A percentile compares a stretch with the other conserved stretches of the same genome.
These are phyloP conservation scores for Chiloscyllium punctatum DNA, from an alignment of 2,797 vertebrate genomes.

Conservation along the genomic window DNA sequence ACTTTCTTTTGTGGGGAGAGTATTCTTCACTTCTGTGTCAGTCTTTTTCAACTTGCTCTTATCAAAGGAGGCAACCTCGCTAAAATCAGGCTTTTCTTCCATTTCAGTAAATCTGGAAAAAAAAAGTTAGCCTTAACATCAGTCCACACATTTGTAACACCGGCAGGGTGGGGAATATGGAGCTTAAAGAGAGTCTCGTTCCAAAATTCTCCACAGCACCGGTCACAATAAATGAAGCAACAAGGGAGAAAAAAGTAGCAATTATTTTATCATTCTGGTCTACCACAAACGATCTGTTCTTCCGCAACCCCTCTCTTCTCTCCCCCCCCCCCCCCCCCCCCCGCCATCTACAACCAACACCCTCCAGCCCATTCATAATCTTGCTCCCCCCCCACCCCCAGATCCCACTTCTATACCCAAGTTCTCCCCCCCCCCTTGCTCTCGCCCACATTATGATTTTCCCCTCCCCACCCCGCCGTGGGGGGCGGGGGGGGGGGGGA, in stretches of 20 bases:
- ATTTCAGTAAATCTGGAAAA: conserved; percentile 4
- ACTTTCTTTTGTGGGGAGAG: conserved; percentile 33
- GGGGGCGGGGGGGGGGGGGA: too few species aligned
- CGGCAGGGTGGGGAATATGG: too few species aligned
- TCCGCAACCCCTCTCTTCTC: too few species aligned
- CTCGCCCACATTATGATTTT: neutral
- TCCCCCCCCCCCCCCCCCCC: neutral
- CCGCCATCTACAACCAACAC: accelerated
- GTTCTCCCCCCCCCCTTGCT: neutral
- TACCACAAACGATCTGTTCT: neutral
- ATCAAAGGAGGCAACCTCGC: neutral
- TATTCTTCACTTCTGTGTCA: neutral
- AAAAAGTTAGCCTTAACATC: neutral
- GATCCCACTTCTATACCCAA: too few species aligned
- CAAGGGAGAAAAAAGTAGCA: too few species aligned
- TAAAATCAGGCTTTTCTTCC: conserved; percentile 25
- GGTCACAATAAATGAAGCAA: too few species aligned
- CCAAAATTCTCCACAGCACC: too few species aligned
- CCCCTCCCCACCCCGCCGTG: neutral
- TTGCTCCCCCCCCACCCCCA: neutral
- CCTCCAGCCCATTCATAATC: accelerated
- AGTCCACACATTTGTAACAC: neutral
- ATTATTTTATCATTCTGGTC: too few species aligned
- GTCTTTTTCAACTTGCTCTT: conserved; percentile 1
- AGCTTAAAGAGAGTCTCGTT: too few species aligned